A percentile compares a stretch with the other conserved stretches of the same genome.
Conservation (phyloP, 2,888 invertebrate species). For the Hypercompe scribonia region DNA sequence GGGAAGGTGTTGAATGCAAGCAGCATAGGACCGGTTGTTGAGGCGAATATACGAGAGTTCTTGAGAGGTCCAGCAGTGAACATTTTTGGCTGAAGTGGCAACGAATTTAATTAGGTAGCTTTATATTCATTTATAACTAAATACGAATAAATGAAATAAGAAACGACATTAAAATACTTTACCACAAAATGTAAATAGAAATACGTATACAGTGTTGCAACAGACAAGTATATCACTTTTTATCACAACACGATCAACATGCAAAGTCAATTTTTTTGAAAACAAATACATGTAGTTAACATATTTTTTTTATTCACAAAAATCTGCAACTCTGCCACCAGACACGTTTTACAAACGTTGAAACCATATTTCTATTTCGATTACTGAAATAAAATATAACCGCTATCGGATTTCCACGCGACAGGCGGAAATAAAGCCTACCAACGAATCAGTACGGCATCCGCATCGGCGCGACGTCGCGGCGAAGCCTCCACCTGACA, state of each 20-base stretch:
- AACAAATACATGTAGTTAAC: slow-evolving; percentile 27
- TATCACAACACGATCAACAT: slow-evolving; percentile 7
- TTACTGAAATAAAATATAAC: slow-evolving; percentile 79
- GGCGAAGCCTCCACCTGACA: slow-evolving; percentile 26
- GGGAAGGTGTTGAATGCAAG: too few species aligned
- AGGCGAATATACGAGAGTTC: too few species aligned
- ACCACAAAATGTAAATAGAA: neutral
- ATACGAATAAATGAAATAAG: neutral
- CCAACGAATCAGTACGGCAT: slow-evolving; percentile 60
- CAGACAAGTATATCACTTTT: neutral
- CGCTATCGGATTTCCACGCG: slow-evolving; percentile 80
- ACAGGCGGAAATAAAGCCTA: slow-evolving; percentile 83
- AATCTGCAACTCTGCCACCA: slow-evolving; percentile 38
- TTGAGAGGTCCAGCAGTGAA: too few species aligned
- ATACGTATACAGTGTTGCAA: neutral
- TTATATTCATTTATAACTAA: too few species aligned
- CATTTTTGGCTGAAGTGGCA: too few species aligned
- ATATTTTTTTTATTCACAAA: slow-evolving; percentile 35
- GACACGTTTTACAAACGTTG: slow-evolving; percentile 60
- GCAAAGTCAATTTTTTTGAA: slow-evolving; percentile 8
- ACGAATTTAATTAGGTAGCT: too few species aligned
- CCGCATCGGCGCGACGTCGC: slow-evolving; percentile 32
- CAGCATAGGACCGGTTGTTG: too few species aligned
- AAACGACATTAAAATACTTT: neutral
- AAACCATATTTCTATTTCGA: slow-evolving; percentile 73